phyloP scores from a whole-genome alignment of 2,797 vertebrate genomes.

The Borostomias antarcticus region DNA sequence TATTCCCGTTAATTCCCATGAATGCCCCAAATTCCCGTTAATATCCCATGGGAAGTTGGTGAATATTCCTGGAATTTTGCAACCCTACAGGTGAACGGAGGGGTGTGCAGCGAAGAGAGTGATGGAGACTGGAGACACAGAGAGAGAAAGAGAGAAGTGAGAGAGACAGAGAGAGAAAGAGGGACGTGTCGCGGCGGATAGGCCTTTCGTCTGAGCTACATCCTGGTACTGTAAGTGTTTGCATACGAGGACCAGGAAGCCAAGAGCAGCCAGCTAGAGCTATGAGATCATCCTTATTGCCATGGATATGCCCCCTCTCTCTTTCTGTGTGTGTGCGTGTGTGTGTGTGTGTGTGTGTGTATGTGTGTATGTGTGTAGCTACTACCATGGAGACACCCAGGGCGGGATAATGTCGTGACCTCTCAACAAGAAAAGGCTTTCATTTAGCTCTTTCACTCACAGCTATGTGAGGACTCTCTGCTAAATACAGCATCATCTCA shows the following conservation, averaged over 20 bases:
- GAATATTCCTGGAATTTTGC: too few relatives aligned
- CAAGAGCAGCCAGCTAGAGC: background rate
- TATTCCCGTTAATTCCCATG: too few relatives aligned
- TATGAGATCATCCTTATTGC: constrained; percentile 4
- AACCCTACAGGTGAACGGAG: too few relatives aligned
- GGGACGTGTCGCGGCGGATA: background rate
- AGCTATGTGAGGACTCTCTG: background rate
- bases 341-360: constrained; percentile 4
- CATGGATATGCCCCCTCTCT: background rate
- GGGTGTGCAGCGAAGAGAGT: background rate
- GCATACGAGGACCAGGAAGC: background rate
- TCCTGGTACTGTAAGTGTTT: constrained; percentile 6
- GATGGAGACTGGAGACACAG: background rate
- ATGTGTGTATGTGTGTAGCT: background rate
- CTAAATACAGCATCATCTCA: background rate
- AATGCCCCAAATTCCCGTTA: too few relatives aligned
- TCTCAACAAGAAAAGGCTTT: background rate
- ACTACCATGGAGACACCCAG: background rate
- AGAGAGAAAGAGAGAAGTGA: background rate
- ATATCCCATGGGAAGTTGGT: too few relatives aligned
- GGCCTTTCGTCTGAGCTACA: constrained; percentile 19
- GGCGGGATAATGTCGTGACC: background rate
- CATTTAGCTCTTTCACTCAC: background rate
- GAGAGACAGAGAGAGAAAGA: background rate
- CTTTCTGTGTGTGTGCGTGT: background rate